phyloP scores from a whole-genome alignment of 2,113 vertebrate species.

The Columba livia region DNA sequence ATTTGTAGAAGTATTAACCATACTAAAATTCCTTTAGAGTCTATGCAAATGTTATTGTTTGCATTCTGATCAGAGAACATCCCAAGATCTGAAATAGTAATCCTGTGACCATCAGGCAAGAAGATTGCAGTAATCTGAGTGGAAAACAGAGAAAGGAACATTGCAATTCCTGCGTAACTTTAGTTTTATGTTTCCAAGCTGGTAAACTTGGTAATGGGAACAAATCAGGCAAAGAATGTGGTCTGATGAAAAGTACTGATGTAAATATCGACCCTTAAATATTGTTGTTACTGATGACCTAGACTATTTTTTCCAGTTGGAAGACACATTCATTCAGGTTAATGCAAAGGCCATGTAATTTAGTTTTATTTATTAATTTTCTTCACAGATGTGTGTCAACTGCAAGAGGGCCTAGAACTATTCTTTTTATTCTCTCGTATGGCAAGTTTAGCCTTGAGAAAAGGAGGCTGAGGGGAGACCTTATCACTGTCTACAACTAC shows the following conservation, averaged over 20 bases:
- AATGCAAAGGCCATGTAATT: not conserved
- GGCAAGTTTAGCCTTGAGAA: not conserved
- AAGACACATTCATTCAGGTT: not conserved
- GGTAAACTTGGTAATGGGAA: not conserved
- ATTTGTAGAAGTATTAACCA: not conserved
- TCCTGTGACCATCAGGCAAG: rapidly evolving
- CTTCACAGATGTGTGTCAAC: not conserved
- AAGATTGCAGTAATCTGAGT: not conserved
- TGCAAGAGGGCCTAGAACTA: not conserved
- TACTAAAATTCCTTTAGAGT: not conserved
- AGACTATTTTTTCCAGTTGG: not conserved
- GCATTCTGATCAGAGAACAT: not conserved
- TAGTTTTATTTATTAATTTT: not conserved
- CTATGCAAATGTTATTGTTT: not conserved
- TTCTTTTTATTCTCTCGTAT: not conserved
- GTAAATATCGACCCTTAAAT: not conserved
- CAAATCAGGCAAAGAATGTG: not conserved
- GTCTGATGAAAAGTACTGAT: not conserved
- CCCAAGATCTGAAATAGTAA: not conserved
- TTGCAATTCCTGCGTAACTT: not conserved
- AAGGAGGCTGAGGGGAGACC: too few species aligned
- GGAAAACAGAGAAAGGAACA: not conserved
- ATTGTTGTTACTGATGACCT: not conserved
- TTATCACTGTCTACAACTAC: too few species aligned
- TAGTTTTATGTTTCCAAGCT: not conserved